Conservation (phyloP, 2,797 vertebrate species). For the Urophycis tenuis region DNA sequence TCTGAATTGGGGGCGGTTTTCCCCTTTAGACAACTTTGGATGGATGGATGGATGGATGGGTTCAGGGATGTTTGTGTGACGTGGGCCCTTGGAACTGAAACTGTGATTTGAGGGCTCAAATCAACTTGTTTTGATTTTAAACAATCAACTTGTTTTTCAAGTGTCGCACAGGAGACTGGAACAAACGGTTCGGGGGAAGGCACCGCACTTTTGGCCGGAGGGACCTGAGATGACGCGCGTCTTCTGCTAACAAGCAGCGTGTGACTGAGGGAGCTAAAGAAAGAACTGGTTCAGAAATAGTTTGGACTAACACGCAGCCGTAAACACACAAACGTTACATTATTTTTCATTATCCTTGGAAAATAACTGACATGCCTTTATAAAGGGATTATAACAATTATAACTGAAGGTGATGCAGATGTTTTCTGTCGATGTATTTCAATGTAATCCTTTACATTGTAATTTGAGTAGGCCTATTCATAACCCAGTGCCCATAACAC, state of each 20-base stretch:
- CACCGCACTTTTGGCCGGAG: constrained; percentile 45
- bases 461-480: not conserved
- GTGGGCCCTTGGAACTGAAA: too few relatives aligned
- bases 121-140: too few relatives aligned
- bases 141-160: constrained; percentile 17
- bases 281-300: too few relatives aligned
- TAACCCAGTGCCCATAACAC: not conserved
- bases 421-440: not conserved
- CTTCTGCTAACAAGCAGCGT: not conserved
- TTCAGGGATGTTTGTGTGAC: not conserved
- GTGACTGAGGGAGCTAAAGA: too few relatives aligned
- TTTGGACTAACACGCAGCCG: not conserved
- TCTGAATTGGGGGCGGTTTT: not conserved
- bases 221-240: not conserved
- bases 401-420: not conserved
- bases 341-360: not conserved
- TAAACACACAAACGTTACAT: not conserved
- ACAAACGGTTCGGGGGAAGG: constrained; percentile 37
- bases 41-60: too few relatives aligned
- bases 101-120: too few relatives aligned
- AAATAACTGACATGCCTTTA: not conserved
- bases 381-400: constrained; percentile 12
- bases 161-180: constrained; percentile 18
- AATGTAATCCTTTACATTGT: not conserved
- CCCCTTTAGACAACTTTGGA: not conserved